Base-by-base conservation (phyloP, 2,888 invertebrate genomes). In the Neria commutata region DNA sequence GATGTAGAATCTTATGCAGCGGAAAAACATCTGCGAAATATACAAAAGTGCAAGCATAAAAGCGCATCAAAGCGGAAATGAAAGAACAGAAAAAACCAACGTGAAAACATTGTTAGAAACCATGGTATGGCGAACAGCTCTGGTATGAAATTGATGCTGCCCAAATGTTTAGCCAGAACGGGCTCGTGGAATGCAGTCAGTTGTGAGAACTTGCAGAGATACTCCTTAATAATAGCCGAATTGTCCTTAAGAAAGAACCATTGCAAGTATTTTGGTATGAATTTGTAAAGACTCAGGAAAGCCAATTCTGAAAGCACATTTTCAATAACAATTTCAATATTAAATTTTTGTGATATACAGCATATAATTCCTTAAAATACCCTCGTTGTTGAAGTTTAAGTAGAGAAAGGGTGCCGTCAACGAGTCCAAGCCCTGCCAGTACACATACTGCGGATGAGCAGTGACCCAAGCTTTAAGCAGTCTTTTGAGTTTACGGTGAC, bases 401-500 rank as follows among this genome's bases (percentile, higher is more conserved):
- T 92, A 94, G 3, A 99, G 84, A 84, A 99, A 99, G 0, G 99
- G 99, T 0, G 99, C 99, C 54, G 96, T 95, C 16, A 99, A 84
- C 0, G 98, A 99, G 83, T 99, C 99, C 56, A 99, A 83, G 1
- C 99, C 99, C 83, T 99, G 99, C 99, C 99, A 99, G 82, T 99
- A 99, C 1, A 99, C 99, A 74, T 98, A 98, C 74, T 96, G 90
- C 0, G 93, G 91, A 84, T 98, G 95, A 60, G 92, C 91, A 10
- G 91, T 87, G 2, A 99, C 91, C 98, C 98, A 98, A 0, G 98
- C 97, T 82, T 99, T 99, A 1, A 99, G 84, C 59, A 99, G 85
- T 49, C 97, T 86, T 79, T 96, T 95, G 61, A 99, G 86, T 75
- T 96, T 94, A 55, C 86, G 86, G 77, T 99, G 99, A 0, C 97